Percentiles rank a stretch among this genome's conserved stretches.
Evolutionary conservation across 2,888 invertebrate species (phyloP).

Genomic region (Cephalotes varians): DNA sequence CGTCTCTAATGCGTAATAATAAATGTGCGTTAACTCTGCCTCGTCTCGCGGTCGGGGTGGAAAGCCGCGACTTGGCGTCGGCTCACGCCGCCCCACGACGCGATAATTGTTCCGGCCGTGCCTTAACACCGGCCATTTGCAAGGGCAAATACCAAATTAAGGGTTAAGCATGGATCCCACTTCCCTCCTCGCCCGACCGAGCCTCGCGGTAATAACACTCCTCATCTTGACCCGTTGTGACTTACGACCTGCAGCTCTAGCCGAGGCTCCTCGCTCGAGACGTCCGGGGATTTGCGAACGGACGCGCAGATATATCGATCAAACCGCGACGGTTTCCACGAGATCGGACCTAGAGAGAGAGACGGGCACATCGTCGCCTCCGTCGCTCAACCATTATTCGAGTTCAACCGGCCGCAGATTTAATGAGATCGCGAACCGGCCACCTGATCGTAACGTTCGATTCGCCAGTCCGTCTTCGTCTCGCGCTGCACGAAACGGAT

Average conservation of each 20-base stretch:
- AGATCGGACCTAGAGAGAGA: constrained; percentile 53
- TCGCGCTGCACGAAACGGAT: constrained; percentile 42
- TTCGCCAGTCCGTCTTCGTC: constrained; percentile 67
- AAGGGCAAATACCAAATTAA: constrained; percentile 52
- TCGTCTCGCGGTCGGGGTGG: neutral
- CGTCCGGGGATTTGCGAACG: constrained; percentile 30
- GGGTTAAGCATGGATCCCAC: constrained; percentile 32
- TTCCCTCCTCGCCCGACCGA: neutral
- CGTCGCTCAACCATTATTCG: constrained; percentile 62
- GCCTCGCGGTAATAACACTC: constrained; percentile 38
- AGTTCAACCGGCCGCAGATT: constrained; percentile 57
- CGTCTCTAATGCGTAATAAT: constrained; percentile 49
- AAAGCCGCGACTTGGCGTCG: neutral
- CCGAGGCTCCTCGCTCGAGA: neutral
- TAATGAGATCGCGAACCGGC: constrained; percentile 70
- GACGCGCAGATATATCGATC: constrained; percentile 66
- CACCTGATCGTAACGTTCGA: constrained; percentile 66
- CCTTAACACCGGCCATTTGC: constrained; percentile 45
- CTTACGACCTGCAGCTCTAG: constrained; percentile 25
- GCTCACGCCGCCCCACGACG: constrained; percentile 41
- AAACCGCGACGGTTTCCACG: constrained; percentile 60
- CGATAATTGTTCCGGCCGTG: constrained; percentile 50
- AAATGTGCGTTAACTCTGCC: constrained; percentile 29
- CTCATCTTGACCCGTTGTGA: constrained; percentile 43
- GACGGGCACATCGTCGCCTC: constrained; percentile 58